Conservation (phyloP, 2,113 vertebrate species). For the Odocoileus virginianus region DNA sequence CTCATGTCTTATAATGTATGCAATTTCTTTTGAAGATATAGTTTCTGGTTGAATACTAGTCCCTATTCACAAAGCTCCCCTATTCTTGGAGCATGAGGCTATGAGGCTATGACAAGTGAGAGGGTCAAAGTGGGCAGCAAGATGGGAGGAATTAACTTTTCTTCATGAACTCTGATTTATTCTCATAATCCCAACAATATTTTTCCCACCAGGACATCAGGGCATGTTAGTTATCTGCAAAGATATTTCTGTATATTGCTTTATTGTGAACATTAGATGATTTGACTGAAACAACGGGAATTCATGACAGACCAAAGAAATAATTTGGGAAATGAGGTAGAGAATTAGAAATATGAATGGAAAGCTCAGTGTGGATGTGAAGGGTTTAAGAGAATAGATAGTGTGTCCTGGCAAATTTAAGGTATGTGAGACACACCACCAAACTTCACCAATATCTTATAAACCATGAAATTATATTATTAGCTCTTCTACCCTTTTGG, state of each 20-base stretch:
- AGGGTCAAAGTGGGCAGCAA: not conserved
- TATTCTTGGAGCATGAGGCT: not conserved
- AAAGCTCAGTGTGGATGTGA: not conserved
- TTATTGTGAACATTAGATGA: not conserved
- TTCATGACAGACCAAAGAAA: not conserved
- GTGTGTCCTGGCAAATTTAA: not conserved
- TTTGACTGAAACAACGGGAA: not conserved
- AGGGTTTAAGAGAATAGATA: not conserved
- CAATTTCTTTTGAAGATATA: not conserved
- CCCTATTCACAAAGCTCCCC: not conserved
- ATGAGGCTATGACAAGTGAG: fast-evolving
- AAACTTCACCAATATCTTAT: not conserved
- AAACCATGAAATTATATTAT: not conserved
- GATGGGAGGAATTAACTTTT: not conserved
- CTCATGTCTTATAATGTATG: not conserved
- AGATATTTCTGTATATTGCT: not conserved
- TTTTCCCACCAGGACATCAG: not conserved
- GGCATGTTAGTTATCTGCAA: not conserved
- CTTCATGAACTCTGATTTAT: not conserved
- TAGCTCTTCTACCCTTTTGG: not conserved
- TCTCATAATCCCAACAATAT: not conserved
- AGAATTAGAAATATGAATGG: not conserved
- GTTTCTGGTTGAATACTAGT: not conserved
- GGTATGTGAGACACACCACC: not conserved
- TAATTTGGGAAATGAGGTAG: not conserved